Evolutionary conservation across 1,140 invertebrate genomes (phyloP), one percentile per base, ranked within the genome.

Genomic region (Amyelois transitella): DNA sequence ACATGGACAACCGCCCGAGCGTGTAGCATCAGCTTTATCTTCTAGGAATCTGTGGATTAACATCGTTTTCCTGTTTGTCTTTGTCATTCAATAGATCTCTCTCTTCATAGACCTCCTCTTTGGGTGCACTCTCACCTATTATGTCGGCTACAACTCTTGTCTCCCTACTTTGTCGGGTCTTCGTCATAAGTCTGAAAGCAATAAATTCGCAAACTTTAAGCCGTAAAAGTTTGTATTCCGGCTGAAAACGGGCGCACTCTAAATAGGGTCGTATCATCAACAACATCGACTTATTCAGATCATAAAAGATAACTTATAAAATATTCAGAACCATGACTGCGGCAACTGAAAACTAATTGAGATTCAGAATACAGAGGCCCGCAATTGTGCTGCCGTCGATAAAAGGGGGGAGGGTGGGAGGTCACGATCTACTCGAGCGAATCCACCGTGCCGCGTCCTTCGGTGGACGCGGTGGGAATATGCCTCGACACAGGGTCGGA

Each of bases 371-470:
- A 8, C 47, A 48, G 49, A 44, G 28, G 53, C 51, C 59, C 57
- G 57, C 61, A 61, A 59, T 62, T 49, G 53, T 59, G 32, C 12
- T 38, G 59, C 55, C 44, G 58, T 54, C 55, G 59, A 58, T 62
- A 66, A 48, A 57, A 51, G 53, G 57, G 45, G 19, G 51, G 51
- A 51, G 48, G 51, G 19, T 43, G 57, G 60, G 38, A 28, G 64
- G 65, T 69, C 77, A 75, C 75, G 73, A 72, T 78, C 69, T 59
- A 73, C 69, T 75, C 61, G 66, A 69, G 65, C 69, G 72, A 74
- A 75, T 77, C 77, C 79, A 77, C 69, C 57, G 59, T 66, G 67
- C 66, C 47, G 56, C 77, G 69, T 69, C 73, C 75, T 78, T 80
- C 70, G 58, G 38, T 47, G 61, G 48, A 77, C 76, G 72, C 64